Conservation (phyloP, 2,888 invertebrate species). For the Andrena praecox region DNA sequence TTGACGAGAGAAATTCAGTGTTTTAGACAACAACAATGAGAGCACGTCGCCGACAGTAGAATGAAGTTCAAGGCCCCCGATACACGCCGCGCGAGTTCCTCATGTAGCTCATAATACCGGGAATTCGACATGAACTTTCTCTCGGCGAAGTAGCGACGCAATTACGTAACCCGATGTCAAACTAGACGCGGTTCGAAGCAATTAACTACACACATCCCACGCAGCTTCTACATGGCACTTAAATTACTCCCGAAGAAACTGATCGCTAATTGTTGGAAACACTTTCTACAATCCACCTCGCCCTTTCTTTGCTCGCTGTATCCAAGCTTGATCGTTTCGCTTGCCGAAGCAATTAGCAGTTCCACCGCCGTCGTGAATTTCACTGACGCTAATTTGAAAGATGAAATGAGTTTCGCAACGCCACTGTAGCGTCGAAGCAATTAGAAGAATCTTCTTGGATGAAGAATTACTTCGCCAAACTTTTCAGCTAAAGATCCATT, state of each 20-base stretch:
- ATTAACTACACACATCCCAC: slow-evolving; percentile 29
- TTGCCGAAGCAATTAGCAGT: slow-evolving; percentile 43
- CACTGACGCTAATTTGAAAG: slow-evolving; percentile 11
- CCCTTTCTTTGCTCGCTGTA: neutral
- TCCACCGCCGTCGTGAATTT: neutral
- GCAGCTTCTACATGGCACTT: neutral
- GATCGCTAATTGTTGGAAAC: neutral
- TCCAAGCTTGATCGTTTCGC: slow-evolving; percentile 7
- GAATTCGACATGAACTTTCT: slow-evolving; percentile 47
- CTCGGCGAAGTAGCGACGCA: slow-evolving; percentile 15
- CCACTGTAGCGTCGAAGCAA: neutral
- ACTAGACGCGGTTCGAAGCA: neutral
- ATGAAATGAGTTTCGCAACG: slow-evolving; percentile 20
- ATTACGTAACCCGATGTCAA: slow-evolving; percentile 21
- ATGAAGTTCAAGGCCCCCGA: slow-evolving; percentile 5
- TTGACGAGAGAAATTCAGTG: neutral
- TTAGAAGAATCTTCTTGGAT: neutral
- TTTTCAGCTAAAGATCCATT: no score
- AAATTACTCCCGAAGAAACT: neutral
- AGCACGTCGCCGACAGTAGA: neutral
- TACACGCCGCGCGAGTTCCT: slow-evolving; percentile 31
- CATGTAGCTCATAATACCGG: slow-evolving; percentile 34
- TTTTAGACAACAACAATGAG: neutral
- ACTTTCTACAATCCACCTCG: slow-evolving; percentile 39
- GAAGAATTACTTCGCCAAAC: neutral